These are phyloP conservation scores for Xanthia icteritia DNA, from an alignment of 2,888 invertebrate species.

Conservation along the genomic window DNA sequence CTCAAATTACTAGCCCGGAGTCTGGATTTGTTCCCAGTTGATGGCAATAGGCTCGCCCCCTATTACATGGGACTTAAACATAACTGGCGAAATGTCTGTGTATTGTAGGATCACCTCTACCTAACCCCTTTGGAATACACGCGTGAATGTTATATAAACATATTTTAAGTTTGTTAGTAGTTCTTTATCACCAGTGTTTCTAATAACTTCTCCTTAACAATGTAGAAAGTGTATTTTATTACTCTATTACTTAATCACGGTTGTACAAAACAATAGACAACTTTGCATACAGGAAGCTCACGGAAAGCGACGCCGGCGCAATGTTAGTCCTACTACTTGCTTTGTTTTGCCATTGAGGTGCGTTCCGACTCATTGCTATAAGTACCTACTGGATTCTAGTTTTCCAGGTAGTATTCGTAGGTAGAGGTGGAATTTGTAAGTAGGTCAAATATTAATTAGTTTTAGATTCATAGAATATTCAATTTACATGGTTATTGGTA, in stretches of 20 bases:
- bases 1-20: too few relatives aligned
- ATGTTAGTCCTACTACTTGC: neutral
- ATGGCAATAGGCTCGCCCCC: too few relatives aligned
- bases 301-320: slow-evolving; percentile 47
- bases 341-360: slow-evolving; percentile 39
- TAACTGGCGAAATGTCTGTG: too few relatives aligned
- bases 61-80: too few relatives aligned
- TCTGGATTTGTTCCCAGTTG: too few relatives aligned
- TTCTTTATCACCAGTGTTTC: neutral
- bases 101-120: too few relatives aligned
- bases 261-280: slow-evolving; percentile 50
- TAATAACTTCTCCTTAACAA: slow-evolving; percentile 19
- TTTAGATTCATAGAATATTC: neutral
- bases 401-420: neutral
- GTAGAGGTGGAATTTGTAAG: neutral
- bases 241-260: slow-evolving; percentile 54
- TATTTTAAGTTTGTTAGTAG: too few relatives aligned
- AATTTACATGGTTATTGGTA: too few relatives aligned
- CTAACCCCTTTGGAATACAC: too few relatives aligned
- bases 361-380: slow-evolving; percentile 28
- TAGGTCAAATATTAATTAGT: slow-evolving; percentile 4
- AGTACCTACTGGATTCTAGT: neutral
- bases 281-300: slow-evolving; percentile 53
- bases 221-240: slow-evolving; percentile 48
- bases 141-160: too few relatives aligned